A percentile compares a stretch with the other conserved stretches of the same genome.
phyloP scores from a whole-genome alignment of 2,888 invertebrate species.

The Vanessa cardui region DNA sequence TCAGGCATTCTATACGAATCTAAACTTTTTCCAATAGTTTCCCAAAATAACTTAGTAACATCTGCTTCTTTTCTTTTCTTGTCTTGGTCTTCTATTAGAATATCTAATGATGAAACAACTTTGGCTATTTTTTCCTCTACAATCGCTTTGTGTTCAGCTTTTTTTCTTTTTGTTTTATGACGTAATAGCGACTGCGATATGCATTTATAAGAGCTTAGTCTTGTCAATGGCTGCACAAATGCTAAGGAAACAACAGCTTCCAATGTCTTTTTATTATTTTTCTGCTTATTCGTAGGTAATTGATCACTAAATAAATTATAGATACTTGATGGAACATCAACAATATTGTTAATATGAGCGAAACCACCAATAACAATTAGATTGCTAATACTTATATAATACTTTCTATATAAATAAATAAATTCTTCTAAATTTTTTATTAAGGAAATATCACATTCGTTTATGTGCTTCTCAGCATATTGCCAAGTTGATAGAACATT shows the following conservation, averaged over 20 bases:
- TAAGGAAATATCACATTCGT: slow-evolving; percentile 86
- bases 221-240: slow-evolving; percentile 84
- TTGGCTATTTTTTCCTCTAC: slow-evolving; percentile 82
- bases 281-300: slow-evolving; percentile 79
- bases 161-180: slow-evolving; percentile 72
- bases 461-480: slow-evolving; percentile 85
- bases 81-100: slow-evolving; percentile 85
- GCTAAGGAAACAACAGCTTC: slow-evolving; percentile 84
- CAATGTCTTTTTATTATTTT: slow-evolving; percentile 79
- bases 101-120: slow-evolving; percentile 84
- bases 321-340: slow-evolving; percentile 83
- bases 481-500: slow-evolving; percentile 87
- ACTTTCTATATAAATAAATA: slow-evolving; percentile 87
- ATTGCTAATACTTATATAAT: slow-evolving; percentile 88
- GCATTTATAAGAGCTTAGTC: slow-evolving; percentile 85
- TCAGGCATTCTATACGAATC: slow-evolving; percentile 85
- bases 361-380: slow-evolving; percentile 88
- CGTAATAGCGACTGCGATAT: slow-evolving; percentile 82
- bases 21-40: slow-evolving; percentile 84
- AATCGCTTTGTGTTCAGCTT: slow-evolving; percentile 65
- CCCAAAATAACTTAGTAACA: slow-evolving; percentile 88
- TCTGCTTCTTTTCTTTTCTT: slow-evolving; percentile 86
- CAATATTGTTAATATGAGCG: slow-evolving; percentile 83
- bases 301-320: slow-evolving; percentile 83
- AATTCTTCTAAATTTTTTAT: slow-evolving; percentile 88